A percentile compares a stretch with the other conserved stretches of the same genome.
These are phyloP conservation scores for Congeria kusceri DNA, from an alignment of 2,888 invertebrate genomes.

Conservation along the genomic window DNA sequence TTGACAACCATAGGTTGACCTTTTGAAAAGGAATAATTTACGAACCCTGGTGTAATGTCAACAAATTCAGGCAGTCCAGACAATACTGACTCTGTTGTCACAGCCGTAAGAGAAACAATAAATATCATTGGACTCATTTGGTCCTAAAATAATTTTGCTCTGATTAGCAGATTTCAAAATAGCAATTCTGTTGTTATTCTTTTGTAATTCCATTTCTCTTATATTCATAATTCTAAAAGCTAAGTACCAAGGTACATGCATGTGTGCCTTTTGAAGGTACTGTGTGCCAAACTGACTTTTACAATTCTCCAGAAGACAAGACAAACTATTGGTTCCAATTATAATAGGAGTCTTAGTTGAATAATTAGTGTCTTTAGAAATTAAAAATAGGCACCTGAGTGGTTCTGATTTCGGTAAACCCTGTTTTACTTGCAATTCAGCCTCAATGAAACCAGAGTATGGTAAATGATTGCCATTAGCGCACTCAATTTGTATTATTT, in stretches of 20 bases:
- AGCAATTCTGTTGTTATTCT: background rate
- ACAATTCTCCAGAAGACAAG: background rate
- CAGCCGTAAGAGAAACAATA: conserved; percentile 12
- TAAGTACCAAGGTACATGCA: conserved; percentile 14
- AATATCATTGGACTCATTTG: conserved; percentile 16
- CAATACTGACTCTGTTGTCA: background rate
- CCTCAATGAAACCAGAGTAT: conserved; percentile 31
- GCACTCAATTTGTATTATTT: conserved; percentile 29
- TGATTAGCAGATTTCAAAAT: conserved; percentile 9
- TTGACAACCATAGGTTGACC: conserved; percentile 8
- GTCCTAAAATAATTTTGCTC: conserved; percentile 8
- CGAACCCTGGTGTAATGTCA: conserved; percentile 22
- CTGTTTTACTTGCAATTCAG: too few relatives aligned
- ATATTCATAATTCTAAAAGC: too few relatives aligned
- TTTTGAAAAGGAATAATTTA: background rate
- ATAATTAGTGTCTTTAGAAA: too few relatives aligned
- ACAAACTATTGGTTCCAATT: conserved; percentile 19
- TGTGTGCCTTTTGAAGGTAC: conserved; percentile 3
- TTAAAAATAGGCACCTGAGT: background rate
- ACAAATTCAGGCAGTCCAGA: conserved; percentile 1
- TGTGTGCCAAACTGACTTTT: background rate
- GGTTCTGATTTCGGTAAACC: background rate
- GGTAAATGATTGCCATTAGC: too few relatives aligned
- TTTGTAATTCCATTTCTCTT: background rate
- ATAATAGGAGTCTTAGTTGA: conserved; percentile 15